Percentiles rank a stretch among this genome's conserved stretches.
These are phyloP conservation scores for Stictonetta naevosa DNA, from an alignment of 2,113 vertebrate species.

Conservation along the genomic window DNA sequence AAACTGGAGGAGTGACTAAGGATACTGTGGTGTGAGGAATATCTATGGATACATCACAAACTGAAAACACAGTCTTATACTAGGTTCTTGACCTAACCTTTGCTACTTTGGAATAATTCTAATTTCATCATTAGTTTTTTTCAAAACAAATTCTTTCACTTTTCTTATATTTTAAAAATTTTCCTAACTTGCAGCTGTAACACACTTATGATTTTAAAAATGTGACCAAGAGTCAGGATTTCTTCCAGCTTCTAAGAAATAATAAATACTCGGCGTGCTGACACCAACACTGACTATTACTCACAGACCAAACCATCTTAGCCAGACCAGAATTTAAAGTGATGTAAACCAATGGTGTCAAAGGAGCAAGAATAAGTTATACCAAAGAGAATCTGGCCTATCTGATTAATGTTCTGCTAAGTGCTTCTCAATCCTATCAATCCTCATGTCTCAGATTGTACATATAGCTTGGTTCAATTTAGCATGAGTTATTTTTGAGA, in stretches of 20 bases:
- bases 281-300: background rate
- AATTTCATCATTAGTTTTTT: background rate
- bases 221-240: background rate
- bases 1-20: background rate
- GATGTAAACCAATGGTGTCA: conserved; percentile 6
- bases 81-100: background rate
- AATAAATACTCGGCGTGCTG: background rate
- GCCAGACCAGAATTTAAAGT: conserved; percentile 15
- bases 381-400: background rate
- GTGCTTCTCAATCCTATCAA: conserved; percentile 39
- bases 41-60: background rate
- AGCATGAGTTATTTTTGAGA: conserved; percentile 5
- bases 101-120: background rate
- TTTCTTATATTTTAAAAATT: background rate
- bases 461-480: conserved; percentile 36
- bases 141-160: background rate
- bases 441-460: background rate
- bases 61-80: background rate
- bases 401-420: conserved; percentile 52
- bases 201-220: background rate
- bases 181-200: background rate
- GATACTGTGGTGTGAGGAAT: background rate
- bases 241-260: background rate
- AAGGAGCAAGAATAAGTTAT: conserved; percentile 29
- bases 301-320: background rate